Evolutionary conservation across 64 coral and sea anemone species (phyloP), one percentile per base, ranked within the genome.

Genomic region (Dendronephthya gigantea): DNA sequence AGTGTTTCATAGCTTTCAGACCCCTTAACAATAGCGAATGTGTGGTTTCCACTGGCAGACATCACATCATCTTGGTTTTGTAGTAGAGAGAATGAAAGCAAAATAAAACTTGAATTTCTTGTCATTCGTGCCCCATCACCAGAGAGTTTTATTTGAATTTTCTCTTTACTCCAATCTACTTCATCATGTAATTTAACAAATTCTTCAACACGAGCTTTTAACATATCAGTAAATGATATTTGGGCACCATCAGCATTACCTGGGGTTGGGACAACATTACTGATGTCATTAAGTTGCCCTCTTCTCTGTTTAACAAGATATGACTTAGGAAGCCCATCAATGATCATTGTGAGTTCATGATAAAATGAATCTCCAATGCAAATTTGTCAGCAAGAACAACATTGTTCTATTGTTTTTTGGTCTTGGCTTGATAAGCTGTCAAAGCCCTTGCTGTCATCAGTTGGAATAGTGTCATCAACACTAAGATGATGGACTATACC

Each of bases 71-170:
- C 74, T 23, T 52, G 17, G 35, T 88, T 49, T 7, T 88, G 58
- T 52, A 88, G 43, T 50, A 88, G 25, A 9, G 47, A 16, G 23
- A 88, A 82, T 32, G 87, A 88, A 35, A 32, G 74, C 23, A 82
- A 48, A 33, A 88, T 81, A 88, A n/a, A n/a, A n/a, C n/a, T n/a
- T n/a, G n/a, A n/a, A n/a, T n/a, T n/a, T n/a, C n/a, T n/a, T n/a
- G n/a, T 82, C 17, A 88, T 88, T 50, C 52, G 48, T 4, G 75
- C 52, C 7, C 72, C 48, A 82, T 88, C 75, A 0, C 69, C 72
- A 39, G 69, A 47, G 19, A 88, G 48, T 88, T 88, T 88, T 0
- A 82, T 38, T 68, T 88, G 17, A 8, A 70, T 31, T 9, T 70
- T 31, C n/a, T n/a, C n/a, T n/a, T n/a, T n/a, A n/a, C n/a, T n/a